These are phyloP conservation scores for Eurytoma adleriae DNA, from an alignment of 2,888 invertebrate genomes.

Conservation along the genomic window DNA sequence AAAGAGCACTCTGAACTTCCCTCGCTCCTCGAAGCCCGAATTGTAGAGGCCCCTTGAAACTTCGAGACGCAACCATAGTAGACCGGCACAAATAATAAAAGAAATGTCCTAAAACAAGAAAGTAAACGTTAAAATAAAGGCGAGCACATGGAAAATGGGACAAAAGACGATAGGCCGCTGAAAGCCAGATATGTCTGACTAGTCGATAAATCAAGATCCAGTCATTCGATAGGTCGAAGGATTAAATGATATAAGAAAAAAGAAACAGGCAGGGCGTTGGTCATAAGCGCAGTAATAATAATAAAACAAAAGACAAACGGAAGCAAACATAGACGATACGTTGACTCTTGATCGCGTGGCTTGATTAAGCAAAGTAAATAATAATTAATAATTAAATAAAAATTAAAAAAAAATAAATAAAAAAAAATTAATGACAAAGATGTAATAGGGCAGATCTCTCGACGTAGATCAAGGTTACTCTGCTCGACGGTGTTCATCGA, in stretches of 20 bases:
- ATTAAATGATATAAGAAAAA: slow-evolving; percentile 12
- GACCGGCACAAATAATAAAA: slow-evolving; percentile 7
- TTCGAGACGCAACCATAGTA: slow-evolving; percentile 7
- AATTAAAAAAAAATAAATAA: slow-evolving; percentile 17
- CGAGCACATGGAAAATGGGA: background rate
- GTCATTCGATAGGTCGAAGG: slow-evolving; percentile 49
- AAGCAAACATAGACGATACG: slow-evolving; percentile 43
- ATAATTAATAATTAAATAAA: slow-evolving; percentile 20
- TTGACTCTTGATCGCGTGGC: slow-evolving; percentile 49
- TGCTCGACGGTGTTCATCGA: slow-evolving; percentile 60
- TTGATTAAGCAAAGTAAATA: slow-evolving; percentile 35
- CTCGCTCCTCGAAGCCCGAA: slow-evolving; percentile 34
- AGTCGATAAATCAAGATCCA: slow-evolving; percentile 56
- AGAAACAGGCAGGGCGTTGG: slow-evolving; percentile 27
- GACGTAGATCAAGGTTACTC: slow-evolving; percentile 55
- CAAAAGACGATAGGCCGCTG: slow-evolving; percentile 17
- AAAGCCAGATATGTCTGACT: slow-evolving; percentile 47
- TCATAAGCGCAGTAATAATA: slow-evolving; percentile 54
- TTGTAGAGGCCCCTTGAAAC: background rate
- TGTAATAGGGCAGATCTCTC: slow-evolving; percentile 55
- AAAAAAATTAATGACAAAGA: slow-evolving; percentile 41
- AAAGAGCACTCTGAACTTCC: slow-evolving; percentile 28
- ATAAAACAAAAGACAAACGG: slow-evolving; percentile 12
- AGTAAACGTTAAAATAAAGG: background rate
- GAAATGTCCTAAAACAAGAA: background rate